A percentile compares a stretch with the other conserved stretches of the same genome.
These are phyloP conservation scores for Calameuta idolon DNA, from an alignment of 2,888 invertebrate genomes.

Conservation along the genomic window DNA sequence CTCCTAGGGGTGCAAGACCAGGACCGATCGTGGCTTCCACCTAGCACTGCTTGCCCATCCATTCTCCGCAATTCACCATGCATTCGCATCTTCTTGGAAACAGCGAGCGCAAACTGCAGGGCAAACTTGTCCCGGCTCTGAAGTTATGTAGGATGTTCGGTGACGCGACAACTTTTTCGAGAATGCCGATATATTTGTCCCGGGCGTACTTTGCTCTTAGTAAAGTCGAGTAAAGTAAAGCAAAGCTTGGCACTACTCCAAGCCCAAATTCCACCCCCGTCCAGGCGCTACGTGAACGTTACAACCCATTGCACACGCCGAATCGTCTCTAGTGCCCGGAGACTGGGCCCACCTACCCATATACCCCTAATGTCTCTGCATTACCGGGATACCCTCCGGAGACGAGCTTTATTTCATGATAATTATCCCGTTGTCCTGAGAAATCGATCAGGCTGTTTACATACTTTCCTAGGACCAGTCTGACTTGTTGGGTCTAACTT, in stretches of 20 bases:
- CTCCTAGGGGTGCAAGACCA: neutral
- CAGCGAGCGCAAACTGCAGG: constrained; percentile 9
- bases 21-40: neutral
- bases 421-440: constrained; percentile 39
- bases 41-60: constrained; percentile 2
- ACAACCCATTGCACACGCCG: constrained; percentile 60
- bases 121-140: constrained; percentile 43
- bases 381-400: constrained; percentile 28
- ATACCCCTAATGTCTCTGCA: constrained; percentile 47
- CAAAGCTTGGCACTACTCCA: constrained; percentile 59
- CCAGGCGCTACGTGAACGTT: constrained; percentile 44
- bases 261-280: constrained; percentile 51
- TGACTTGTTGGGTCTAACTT: constrained; percentile 24
- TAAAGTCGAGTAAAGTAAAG: constrained; percentile 57
- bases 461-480: constrained; percentile 15
- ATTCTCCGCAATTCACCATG: constrained; percentile 10
- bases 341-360: constrained; percentile 47
- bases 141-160: constrained; percentile 55
- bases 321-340: constrained; percentile 57
- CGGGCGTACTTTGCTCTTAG: constrained; percentile 46
- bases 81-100: neutral
- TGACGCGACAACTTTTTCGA: constrained; percentile 62
- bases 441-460: neutral
- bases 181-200: constrained; percentile 57
- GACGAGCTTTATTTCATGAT: constrained; percentile 39